These are phyloP conservation scores for Gymnorhina tibicen DNA, from an alignment of 2,113 vertebrate genomes.

Conservation along the genomic window DNA sequence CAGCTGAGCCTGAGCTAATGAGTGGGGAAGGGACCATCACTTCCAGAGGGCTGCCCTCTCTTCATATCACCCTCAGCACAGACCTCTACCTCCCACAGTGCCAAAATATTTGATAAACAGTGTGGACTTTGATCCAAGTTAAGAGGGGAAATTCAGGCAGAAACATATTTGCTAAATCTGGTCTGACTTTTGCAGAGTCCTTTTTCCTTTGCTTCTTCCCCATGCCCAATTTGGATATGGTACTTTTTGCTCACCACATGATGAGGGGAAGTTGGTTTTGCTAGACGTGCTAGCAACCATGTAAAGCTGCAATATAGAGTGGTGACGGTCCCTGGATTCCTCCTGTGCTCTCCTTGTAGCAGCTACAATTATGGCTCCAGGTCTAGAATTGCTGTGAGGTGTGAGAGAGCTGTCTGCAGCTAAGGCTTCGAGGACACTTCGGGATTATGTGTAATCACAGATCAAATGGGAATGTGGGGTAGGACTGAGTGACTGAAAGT, in stretches of 20 bases:
- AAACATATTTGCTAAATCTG: background rate
- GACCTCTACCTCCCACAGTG: background rate
- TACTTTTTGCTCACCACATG: background rate
- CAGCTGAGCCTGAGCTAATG: conserved; percentile 58
- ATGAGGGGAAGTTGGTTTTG: background rate
- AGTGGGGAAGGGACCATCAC: conserved; percentile 14
- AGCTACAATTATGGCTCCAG: background rate
- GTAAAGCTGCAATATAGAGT: background rate
- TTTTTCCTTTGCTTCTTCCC: background rate
- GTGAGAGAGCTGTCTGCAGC: background rate
- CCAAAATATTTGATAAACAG: background rate
- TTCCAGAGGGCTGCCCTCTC: background rate
- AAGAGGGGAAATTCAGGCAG: background rate
- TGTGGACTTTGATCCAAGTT: background rate
- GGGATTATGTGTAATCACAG: background rate
- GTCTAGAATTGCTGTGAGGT: background rate
- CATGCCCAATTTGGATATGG: background rate
- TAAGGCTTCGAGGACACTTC: background rate
- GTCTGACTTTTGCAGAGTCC: background rate
- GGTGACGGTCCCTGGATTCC: background rate
- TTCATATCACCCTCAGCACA: background rate
- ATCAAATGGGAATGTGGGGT: background rate
- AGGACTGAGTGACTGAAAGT: background rate
- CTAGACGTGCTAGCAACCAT: background rate
- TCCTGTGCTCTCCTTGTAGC: background rate